Evolutionary conservation across 1,140 invertebrate species (phyloP), one percentile per base, ranked within the genome.

Genomic region (Bombus haemorrhoidalis): DNA sequence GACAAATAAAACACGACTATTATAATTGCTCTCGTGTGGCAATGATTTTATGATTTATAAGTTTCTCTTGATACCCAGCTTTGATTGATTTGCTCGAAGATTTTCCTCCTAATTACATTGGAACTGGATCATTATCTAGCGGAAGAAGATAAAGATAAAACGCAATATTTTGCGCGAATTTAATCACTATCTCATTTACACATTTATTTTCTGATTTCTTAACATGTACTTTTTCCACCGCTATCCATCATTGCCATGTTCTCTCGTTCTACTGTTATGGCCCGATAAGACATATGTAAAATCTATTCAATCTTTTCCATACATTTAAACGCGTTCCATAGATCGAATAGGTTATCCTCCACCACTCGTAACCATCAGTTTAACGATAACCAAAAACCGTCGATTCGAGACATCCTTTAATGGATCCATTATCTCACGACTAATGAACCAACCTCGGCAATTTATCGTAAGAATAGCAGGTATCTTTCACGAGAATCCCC

Each of bases 381-480:
- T 22, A 6, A 53, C 47, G 47, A 53, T 53, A 53, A 53, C 47
- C 47, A 8, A 53, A 53, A 53, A 53, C 1, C 47, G 18, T 53
- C 47, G 47, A 25, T 13, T 25, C 68, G 25, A 28, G 47, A 57
- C 73, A 75, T 66, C 41, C 41, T 43, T 32, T 75, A 75, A 75
- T 57, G 73, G 47, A 75, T n/a, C 25, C 74, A 76, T 76, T 39
- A 59, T 59, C 74, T n/a, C 18, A 6, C 1, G 53, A 76, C 53
- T 76, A 76, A 76, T n/a, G 74, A 76, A 76, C 74, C 28, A 59
- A 59, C 74, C 34, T 32, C 25, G 28, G 13, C 22, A 39, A 39
- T 39, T 59, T 75, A 75, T 75, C 43, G 22, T 10, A 59, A 76
- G 34, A 76, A 59, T 37, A 76, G 34, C 34, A 76, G 74, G 12